Conservation (phyloP, 2,888 invertebrate species). For the Metopia argyrocephala region DNA sequence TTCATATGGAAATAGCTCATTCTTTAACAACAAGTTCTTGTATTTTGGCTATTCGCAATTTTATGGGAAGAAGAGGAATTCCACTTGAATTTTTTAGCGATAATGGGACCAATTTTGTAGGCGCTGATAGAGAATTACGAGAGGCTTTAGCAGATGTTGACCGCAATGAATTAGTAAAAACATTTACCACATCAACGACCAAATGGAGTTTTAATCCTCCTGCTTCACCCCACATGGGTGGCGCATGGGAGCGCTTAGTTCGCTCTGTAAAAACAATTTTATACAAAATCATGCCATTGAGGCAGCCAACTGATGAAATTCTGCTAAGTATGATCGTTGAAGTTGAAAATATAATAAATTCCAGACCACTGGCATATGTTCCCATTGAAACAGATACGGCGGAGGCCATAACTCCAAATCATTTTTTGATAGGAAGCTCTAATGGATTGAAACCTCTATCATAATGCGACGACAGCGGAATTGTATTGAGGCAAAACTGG, state of each 20-base stretch:
- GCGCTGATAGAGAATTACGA: slow-evolving; percentile 22
- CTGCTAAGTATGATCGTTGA: slow-evolving; percentile 32
- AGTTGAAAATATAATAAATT: slow-evolving; percentile 65
- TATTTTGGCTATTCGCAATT: slow-evolving; percentile 16
- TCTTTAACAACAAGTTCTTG: slow-evolving; percentile 18
- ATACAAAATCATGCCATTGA: neutral
- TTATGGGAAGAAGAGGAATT: slow-evolving; percentile 19
- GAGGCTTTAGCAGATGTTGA: slow-evolving; percentile 10
- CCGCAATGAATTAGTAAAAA: neutral
- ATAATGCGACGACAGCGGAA: slow-evolving; percentile 9
- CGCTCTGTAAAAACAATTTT: slow-evolving; percentile 59
- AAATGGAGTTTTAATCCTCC: slow-evolving; percentile 37
- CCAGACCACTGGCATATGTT: slow-evolving; percentile 48
- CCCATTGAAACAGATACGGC: slow-evolving; percentile 35
- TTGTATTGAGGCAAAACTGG: slow-evolving; percentile 30
- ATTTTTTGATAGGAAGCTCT: slow-evolving; percentile 35
- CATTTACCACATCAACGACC: neutral
- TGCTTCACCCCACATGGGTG: slow-evolving; percentile 43
- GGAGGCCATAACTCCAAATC: slow-evolving; percentile 35
- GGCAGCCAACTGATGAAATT: slow-evolving; percentile 61
- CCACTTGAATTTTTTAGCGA: slow-evolving; percentile 31
- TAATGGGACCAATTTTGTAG: slow-evolving; percentile 31
- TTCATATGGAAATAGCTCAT: neutral
- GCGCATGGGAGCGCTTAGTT: slow-evolving; percentile 27
- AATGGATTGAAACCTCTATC: slow-evolving; percentile 48